A percentile compares a stretch with the other conserved stretches of the same genome.
Conservation (phyloP, 1,140 invertebrate species). For the Dreissena polymorpha region DNA sequence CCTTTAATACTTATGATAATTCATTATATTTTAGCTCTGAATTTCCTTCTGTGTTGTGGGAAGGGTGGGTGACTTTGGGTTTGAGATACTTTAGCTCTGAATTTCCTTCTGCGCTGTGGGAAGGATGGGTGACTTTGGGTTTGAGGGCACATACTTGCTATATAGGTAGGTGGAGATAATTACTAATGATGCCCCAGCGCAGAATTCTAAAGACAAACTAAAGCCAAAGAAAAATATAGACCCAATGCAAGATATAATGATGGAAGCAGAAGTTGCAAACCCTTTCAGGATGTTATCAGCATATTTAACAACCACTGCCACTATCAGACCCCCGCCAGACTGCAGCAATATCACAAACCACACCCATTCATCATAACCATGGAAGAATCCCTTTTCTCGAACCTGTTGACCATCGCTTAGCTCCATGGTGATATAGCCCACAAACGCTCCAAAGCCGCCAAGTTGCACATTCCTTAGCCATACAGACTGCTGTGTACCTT, state of each 20-base stretch:
- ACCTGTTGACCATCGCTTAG: slow-evolving; percentile 80
- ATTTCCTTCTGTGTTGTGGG: not conserved
- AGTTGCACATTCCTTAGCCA: slow-evolving; percentile 88
- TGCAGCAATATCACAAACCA: slow-evolving; percentile 80
- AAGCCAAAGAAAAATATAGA: slow-evolving; percentile 97
- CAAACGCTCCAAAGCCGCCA: slow-evolving; percentile 81
- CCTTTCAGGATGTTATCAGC: slow-evolving; percentile 82
- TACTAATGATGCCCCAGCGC: slow-evolving; percentile 91
- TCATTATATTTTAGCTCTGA: too few relatives aligned
- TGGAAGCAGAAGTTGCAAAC: slow-evolving; percentile 76
- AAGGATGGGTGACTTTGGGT: slow-evolving; percentile 5
- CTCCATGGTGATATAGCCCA: slow-evolving; percentile 80
- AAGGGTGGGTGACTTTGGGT: slow-evolving; percentile 5
- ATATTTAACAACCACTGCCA: slow-evolving; percentile 82
- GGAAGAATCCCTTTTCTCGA: slow-evolving; percentile 82
- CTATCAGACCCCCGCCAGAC: slow-evolving; percentile 80
- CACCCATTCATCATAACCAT: slow-evolving; percentile 80
- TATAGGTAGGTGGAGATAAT: slow-evolving; percentile 98
- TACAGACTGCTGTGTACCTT: slow-evolving; percentile 91
- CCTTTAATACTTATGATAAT: too few relatives aligned
- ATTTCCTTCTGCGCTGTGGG: not conserved
- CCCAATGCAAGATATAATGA: slow-evolving; percentile 95
- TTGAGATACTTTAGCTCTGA: not conserved
- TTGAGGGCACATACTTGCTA: slow-evolving; percentile 84
- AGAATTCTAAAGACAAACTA: slow-evolving; percentile 91